A percentile compares a stretch with the other conserved stretches of the same genome.
Conservation (phyloP, 2,113 vertebrate genomes). For the Nycticebus coucang region DNA sequence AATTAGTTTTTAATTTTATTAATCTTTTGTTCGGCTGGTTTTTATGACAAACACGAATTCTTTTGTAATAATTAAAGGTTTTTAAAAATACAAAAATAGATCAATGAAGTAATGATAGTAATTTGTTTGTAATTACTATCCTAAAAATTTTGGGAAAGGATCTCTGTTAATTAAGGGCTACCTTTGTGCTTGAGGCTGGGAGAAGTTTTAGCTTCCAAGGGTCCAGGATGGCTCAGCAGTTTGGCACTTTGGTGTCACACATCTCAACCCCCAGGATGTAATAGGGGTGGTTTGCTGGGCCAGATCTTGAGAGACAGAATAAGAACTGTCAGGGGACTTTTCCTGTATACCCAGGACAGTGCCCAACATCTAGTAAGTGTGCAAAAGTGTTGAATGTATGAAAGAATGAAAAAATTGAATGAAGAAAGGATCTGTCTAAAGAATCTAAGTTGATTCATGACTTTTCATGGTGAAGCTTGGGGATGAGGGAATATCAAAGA, state of each 20-base stretch:
- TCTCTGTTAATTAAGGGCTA: background rate
- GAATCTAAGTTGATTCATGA: background rate
- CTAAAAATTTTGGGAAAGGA: background rate
- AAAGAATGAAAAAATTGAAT: background rate
- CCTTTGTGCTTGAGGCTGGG: background rate
- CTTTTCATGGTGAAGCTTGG: background rate
- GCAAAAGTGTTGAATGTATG: background rate
- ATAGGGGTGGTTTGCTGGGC: background rate
- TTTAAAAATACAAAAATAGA: conserved; percentile 29
- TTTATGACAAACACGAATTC: background rate
- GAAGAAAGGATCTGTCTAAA: background rate
- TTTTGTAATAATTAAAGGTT: background rate
- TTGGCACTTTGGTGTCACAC: background rate
- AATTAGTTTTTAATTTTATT: background rate
- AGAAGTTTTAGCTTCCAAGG: background rate
- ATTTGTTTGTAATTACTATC: background rate
- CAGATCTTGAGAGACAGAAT: background rate
- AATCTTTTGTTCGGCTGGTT: background rate
- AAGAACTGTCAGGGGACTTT: background rate
- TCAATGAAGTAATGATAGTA: background rate
- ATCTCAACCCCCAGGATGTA: background rate
- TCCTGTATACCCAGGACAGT: background rate
- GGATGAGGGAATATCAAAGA: background rate
- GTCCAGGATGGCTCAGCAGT: background rate
- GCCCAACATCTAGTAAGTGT: background rate